Evolutionary conservation across 2,888 invertebrate species (phyloP), one percentile per base, ranked within the genome.

Genomic region (Steinernema carpocapsae): DNA sequence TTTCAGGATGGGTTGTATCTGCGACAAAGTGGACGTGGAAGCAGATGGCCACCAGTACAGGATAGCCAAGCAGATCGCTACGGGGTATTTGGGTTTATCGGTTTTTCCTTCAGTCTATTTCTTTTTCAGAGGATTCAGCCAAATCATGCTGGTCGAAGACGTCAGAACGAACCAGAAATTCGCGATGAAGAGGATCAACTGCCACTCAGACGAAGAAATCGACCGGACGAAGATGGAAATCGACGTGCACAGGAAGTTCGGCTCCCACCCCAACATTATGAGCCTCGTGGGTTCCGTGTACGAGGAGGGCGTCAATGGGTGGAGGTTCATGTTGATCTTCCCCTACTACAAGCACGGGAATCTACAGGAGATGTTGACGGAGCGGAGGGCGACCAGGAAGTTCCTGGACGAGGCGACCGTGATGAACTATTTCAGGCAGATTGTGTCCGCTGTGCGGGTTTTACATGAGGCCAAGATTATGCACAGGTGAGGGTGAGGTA

Each of bases 11-110:
- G 89, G 89, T 22, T 94, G 94, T 87, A 90, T 93, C 56, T 93
- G 93, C 89, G 91, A 92, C 43, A 92, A 91, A 85, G 93, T 93
- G 88, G 91, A 74, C 1, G 73, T 74, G 7, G 51, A 74, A 10
- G 71, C 73, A 17, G 74, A 73, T 24, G 72, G 48, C 4, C 48
- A 74, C n/a, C 46, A 72, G 52, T 74, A 74, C 56, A 24, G 24
- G 26, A 51, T 74, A 10, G 43, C 22, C 24, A 37, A 51, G 19
- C 74, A 51, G 29, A 74, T 74, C 24, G 74, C 74, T 52, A 74
- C 74, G 48, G 74, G 74, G 74, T 74, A 52, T 43, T 42, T 71
- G n/a, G n/a, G n/a, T n/a, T n/a, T n/a, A n/a, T n/a, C n/a, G n/a
- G n/a, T n/a, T 72, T 73, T 74, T 29, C n/a, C n/a, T 22, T 70